Percentiles rank a stretch among this genome's conserved stretches.
phyloP scores from a whole-genome alignment of 2,113 vertebrate genomes.

The Percina caprodes region DNA sequence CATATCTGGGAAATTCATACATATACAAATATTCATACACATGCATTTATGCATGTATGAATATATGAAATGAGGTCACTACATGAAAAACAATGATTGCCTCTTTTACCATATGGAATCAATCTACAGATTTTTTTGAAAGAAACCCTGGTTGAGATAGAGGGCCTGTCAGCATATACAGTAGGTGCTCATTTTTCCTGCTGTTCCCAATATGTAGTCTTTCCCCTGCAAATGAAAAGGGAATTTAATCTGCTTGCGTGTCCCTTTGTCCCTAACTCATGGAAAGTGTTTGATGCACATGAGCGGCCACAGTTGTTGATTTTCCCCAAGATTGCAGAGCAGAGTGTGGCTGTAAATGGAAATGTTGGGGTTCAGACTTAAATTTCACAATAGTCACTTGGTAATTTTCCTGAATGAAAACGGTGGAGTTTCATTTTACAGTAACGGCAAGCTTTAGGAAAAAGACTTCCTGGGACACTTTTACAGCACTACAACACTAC shows the following conservation, averaged over 20 bases:
- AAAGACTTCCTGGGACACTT: neutral
- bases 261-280: constrained; percentile 8
- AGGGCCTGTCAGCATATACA: neutral
- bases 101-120: constrained; percentile 21
- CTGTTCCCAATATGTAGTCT: neutral
- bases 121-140: constrained; percentile 23
- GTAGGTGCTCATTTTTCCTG: neutral
- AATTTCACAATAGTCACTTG: neutral
- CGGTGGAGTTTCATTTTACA: constrained; percentile 13
- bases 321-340: constrained; percentile 1
- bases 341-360: neutral
- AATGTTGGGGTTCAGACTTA: neutral
- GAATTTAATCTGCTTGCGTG: neutral
- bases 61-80: constrained; percentile 60
- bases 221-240: constrained; percentile 5
- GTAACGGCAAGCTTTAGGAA: neutral
- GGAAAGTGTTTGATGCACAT: neutral
- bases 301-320: neutral
- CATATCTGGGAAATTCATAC: constrained; percentile 41
- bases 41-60: constrained; percentile 67
- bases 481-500: too few relatives aligned
- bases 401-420: neutral
- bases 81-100: constrained; percentile 61
- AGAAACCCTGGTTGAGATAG: neutral
- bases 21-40: constrained; percentile 46